phyloP scores from a whole-genome alignment of 2,888 invertebrate genomes.

The Sinopyrophorus schimmeli region DNA sequence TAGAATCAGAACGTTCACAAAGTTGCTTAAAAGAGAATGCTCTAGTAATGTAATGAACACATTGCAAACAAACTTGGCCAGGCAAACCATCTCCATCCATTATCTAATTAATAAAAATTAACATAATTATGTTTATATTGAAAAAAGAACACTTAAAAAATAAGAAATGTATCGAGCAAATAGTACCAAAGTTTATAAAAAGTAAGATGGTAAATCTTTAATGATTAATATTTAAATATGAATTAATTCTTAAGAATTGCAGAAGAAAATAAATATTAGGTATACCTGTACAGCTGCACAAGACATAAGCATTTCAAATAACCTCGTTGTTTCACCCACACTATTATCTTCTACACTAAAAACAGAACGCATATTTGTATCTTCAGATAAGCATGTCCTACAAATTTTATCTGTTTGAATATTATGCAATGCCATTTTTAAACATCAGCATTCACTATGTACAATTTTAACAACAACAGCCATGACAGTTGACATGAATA shows the following conservation, averaged over 20 bases:
- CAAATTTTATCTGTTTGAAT: conserved; percentile 51
- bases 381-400: conserved; percentile 51
- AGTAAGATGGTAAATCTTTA: too few relatives aligned
- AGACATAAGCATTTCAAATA: conserved; percentile 51
- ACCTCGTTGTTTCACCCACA: conserved; percentile 43
- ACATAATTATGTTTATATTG: too few relatives aligned
- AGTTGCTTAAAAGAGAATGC: conserved; percentile 52
- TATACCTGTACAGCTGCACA: conserved; percentile 51
- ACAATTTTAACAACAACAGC: too few relatives aligned
- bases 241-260: too few relatives aligned
- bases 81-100: conserved; percentile 52
- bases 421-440: conserved; percentile 33
- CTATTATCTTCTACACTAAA: conserved; percentile 46
- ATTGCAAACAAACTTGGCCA: conserved; percentile 50
- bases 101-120: conserved; percentile 43
- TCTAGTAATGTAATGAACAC: conserved; percentile 50
- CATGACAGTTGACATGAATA: too few relatives aligned
- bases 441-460: too few relatives aligned
- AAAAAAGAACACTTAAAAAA: too few relatives aligned
- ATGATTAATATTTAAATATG: too few relatives aligned
- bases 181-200: too few relatives aligned
- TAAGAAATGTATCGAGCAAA: too few relatives aligned
- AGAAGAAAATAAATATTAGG: not conserved
- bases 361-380: conserved; percentile 47
- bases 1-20: conserved; percentile 51